Base-by-base conservation (phyloP, 2,888 invertebrate species). In the Sphecodes monilicornis region DNA sequence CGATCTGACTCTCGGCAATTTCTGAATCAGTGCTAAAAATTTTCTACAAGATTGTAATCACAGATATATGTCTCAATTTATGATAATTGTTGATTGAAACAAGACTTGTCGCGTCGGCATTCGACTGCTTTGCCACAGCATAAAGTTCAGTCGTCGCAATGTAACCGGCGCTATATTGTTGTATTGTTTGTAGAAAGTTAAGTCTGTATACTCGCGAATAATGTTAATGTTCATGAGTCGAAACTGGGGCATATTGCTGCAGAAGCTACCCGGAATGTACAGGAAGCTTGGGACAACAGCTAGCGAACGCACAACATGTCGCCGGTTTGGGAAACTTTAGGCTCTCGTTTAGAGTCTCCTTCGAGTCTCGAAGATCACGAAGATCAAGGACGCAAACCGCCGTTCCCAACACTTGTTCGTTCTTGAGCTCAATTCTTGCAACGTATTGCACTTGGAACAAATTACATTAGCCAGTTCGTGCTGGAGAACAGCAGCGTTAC, bases 211-310 rank as follows among this genome's bases (percentile, higher is more conserved):
- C 57, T 6, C 26, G 57, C 57, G 57, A 26, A 57, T 57, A 57
- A 57, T 16, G 57, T 26, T 57, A 57, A 57, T 26, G 57, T 57
- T 57, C 57, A 13, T 6, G 57, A 26, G 16, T 16, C 26, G 26
- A 74, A 57, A 57, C 57, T 57, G 57, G 57, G 60, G 60, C 60
- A 29, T 60, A 60, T 60, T 60, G 60, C 60, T 60, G 60, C 13
- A 26, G 29, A 60, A 60, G 60, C 60, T 60, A 60, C 29, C 60
- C 60, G 29, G 29, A 66, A 66, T 66, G 29, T 36, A 32, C 22
- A 29, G 66, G 66, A 66, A 66, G 66, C 36, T 66, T 66, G 66
- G 66, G 11, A 66, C 66, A 36, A 66, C 36, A 60, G 16, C 60
- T 29, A 60, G 60, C 60, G 60, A 60, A 29, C 60, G 60, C 16